phyloP scores from a whole-genome alignment of 1,140 invertebrate species.

The Philotrypesis tridentata region DNA sequence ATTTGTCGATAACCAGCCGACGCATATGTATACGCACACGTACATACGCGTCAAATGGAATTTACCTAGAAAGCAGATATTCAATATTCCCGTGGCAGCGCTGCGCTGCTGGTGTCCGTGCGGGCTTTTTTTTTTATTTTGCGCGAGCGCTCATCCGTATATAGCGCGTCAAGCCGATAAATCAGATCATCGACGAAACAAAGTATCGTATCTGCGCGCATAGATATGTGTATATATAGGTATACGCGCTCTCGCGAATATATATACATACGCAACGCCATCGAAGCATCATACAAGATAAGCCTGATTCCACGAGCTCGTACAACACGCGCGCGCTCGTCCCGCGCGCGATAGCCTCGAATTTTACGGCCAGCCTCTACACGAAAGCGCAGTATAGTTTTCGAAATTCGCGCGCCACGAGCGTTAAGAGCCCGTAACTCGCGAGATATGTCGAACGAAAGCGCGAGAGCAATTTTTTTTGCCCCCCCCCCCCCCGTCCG shows the following conservation, averaged over 20 bases:
- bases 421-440: no score
- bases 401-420: neutral
- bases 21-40: no score
- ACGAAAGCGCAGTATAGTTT: neutral
- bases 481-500: no score
- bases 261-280: neutral
- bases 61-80: neutral
- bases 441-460: no score
- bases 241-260: no score
- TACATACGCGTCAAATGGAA: neutral
- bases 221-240: no score
- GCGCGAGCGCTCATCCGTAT: no score
- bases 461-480: no score
- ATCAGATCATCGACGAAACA: slow-evolving; percentile 2
- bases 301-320: neutral
- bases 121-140: no score
- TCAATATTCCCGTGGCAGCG: neutral
- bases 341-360: neutral
- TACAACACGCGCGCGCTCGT: neutral
- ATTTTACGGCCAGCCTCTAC: neutral
- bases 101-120: no score
- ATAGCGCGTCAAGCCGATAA: neutral
- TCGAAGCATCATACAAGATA: neutral
- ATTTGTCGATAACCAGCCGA: neutral
- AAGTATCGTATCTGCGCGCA: slow-evolving; percentile 1